Evolutionary conservation across 2,888 invertebrate genomes (phyloP), one percentile per base, ranked within the genome.

Genomic region (Melitaea athalia): DNA sequence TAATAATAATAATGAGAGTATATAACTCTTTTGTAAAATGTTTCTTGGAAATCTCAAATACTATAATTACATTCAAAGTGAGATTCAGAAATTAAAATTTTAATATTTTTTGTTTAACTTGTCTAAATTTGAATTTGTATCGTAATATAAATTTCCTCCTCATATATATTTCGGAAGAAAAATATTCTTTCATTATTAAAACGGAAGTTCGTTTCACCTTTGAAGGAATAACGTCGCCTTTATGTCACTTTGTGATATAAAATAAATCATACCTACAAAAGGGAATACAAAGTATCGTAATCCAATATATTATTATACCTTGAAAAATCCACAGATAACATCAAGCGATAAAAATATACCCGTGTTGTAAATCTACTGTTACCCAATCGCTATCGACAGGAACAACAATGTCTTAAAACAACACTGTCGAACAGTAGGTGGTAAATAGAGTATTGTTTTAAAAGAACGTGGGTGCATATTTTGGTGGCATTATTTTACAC

Each of bases 401-500:
- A 69, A 68, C 63, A 71, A 71, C 67, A 67, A 67, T 60, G 59
- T 68, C 68, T 68, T 68, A 65, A 72, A 72, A 72, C 66, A 68
- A 75, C 70, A 67, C 31, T 67, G 65, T 72, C 63, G 73, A 82
- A 75, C 84, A 84, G 87, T 89, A 87, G 87, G 88, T 85, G 87
- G 85, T 82, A 79, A 72, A 90, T 91, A 83, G 87, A 83, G 86
- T 83, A 91, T 91, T 91, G 90, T 91, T 83, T 86, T 72, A 65
- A 63, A 76, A 76, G 8, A 67, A 76, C 76, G 88, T 89, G 79
- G 88, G 89, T 77, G 88, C 78, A 72, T 69, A 68, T 76, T 76
- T 79, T 75, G 77, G 53, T 69, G 69, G 68, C 67, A 73, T 79
- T 78, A 78, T 81, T 82, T 81, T 78, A 85, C 81, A 80, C 77